Percentiles rank a stretch among this genome's conserved stretches.
These are phyloP conservation scores for Thera obeliscata DNA, from an alignment of 2,888 invertebrate species.

Conservation along the genomic window DNA sequence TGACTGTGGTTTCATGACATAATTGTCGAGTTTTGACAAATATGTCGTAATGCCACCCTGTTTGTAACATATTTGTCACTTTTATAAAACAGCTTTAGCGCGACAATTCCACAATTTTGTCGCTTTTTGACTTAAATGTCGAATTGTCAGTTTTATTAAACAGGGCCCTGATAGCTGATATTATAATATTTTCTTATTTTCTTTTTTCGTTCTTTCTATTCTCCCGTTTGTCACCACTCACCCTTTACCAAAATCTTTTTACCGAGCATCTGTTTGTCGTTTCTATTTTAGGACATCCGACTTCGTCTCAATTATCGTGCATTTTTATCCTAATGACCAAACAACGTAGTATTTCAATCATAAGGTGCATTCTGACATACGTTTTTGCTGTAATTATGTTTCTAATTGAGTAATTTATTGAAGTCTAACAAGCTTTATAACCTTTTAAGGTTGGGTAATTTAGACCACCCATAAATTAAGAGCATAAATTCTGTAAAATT, in stretches of 20 bases:
- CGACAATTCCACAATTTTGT: too few species aligned
- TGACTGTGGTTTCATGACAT: too few species aligned
- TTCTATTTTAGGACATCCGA: slow-evolving; percentile 75
- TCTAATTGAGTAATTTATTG: slow-evolving; percentile 74
- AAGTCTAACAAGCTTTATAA: slow-evolving; percentile 54
- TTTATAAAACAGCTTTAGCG: too few species aligned
- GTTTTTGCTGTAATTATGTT: slow-evolving; percentile 67
- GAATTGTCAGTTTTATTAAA: too few species aligned
- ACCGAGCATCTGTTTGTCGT: slow-evolving; percentile 76
- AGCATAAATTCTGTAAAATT: slow-evolving; percentile 23
- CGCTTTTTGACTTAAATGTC: too few species aligned
- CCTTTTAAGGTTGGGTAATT: slow-evolving; percentile 33
- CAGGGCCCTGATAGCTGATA: too few species aligned
- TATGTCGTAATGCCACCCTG: too few species aligned
- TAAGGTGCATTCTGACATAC: slow-evolving; percentile 39
- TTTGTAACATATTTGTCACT: too few species aligned
- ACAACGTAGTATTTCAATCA: slow-evolving; percentile 68
- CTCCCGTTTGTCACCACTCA: slow-evolving; percentile 3
- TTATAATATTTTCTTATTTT: too few species aligned
- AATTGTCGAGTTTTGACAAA: too few species aligned
- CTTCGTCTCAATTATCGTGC: slow-evolving; percentile 76
- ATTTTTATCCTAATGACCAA: slow-evolving; percentile 65
- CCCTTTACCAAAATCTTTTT: slow-evolving; percentile 53
- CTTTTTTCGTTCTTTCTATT: too few species aligned
- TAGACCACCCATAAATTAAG: slow-evolving; percentile 39